Percentiles rank a stretch among this genome's conserved stretches.
These are phyloP conservation scores for Ecliptopera silaceata DNA, from an alignment of 2,888 invertebrate species.

Conservation along the genomic window DNA sequence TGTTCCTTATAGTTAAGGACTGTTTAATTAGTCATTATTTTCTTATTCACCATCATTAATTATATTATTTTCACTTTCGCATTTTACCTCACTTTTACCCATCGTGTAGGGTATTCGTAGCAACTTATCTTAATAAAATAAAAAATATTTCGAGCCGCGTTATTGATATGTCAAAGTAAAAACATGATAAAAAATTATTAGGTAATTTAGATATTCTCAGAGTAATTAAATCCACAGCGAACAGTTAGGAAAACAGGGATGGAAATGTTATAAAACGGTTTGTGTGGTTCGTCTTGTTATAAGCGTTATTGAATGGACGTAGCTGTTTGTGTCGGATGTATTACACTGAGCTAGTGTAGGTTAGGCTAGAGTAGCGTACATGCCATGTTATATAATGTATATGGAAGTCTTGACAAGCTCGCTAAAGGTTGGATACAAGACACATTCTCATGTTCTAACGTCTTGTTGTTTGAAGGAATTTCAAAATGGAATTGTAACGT, in stretches of 20 bases:
- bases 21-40: constrained; percentile 52
- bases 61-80: constrained; percentile 52
- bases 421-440: constrained; percentile 72
- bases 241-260: constrained; percentile 83
- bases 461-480: constrained; percentile 66
- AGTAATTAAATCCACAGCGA: constrained; percentile 75
- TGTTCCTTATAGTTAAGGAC: constrained; percentile 64
- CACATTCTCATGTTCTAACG: constrained; percentile 38
- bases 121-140: constrained; percentile 67
- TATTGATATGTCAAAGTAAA: constrained; percentile 83
- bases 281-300: constrained; percentile 76
- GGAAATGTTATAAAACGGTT: constrained; percentile 72
- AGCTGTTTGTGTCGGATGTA: constrained; percentile 68
- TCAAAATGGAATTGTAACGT: constrained; percentile 68
- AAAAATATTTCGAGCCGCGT: constrained; percentile 82
- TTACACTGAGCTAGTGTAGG: constrained; percentile 69
- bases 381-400: constrained; percentile 53
- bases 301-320: constrained; percentile 80
- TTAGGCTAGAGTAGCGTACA: constrained; percentile 57
- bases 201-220: constrained; percentile 77
- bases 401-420: constrained; percentile 58
- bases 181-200: constrained; percentile 79
- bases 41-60: constrained; percentile 52
- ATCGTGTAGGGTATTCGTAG: constrained; percentile 77
- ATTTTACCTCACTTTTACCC: constrained; percentile 70